Conservation (phyloP, 2,113 vertebrate species). For the Euleptes europaea region DNA sequence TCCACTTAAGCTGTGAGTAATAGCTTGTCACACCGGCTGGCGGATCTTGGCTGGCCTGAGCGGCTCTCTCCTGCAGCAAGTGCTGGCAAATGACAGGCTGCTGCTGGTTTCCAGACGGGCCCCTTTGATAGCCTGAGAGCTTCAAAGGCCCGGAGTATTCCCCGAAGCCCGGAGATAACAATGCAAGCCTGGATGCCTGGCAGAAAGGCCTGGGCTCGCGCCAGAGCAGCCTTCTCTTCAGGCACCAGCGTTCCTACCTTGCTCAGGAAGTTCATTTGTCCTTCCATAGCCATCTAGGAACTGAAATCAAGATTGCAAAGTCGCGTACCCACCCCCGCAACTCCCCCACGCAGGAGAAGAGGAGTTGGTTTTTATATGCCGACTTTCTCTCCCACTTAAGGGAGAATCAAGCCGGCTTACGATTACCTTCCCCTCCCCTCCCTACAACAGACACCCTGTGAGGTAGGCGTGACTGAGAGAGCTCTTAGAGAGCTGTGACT, state of each 20-base stretch:
- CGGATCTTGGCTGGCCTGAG: slow-evolving; percentile 12
- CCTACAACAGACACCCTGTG: no score
- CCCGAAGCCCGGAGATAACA: not conserved
- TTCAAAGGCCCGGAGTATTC: slow-evolving; percentile 5
- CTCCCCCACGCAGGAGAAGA: no score
- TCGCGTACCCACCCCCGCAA: no score
- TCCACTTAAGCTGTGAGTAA: slow-evolving; percentile 34
- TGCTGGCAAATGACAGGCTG: slow-evolving; percentile 18
- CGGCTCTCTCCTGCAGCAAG: not conserved
- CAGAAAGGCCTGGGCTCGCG: not conserved
- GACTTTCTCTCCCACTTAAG: no score
- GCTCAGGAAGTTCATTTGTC: not conserved
- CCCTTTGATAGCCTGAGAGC: slow-evolving; percentile 26
- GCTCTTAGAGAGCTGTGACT: no score
- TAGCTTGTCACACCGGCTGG: slow-evolving; percentile 27
- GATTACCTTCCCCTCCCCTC: no score
- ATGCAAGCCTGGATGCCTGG: slow-evolving; percentile 10
- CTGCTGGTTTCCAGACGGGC: slow-evolving; percentile 28
- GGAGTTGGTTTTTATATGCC: no score
- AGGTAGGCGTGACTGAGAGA: no score
- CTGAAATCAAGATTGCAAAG: not conserved
- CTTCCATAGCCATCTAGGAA: not conserved
- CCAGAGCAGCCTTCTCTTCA: not conserved
- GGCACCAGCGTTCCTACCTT: not conserved
- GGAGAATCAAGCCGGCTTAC: no score